Percentiles rank a stretch among this genome's conserved stretches.
Conservation (phyloP, 2,888 invertebrate genomes). For the Lomographa bimaculata region DNA sequence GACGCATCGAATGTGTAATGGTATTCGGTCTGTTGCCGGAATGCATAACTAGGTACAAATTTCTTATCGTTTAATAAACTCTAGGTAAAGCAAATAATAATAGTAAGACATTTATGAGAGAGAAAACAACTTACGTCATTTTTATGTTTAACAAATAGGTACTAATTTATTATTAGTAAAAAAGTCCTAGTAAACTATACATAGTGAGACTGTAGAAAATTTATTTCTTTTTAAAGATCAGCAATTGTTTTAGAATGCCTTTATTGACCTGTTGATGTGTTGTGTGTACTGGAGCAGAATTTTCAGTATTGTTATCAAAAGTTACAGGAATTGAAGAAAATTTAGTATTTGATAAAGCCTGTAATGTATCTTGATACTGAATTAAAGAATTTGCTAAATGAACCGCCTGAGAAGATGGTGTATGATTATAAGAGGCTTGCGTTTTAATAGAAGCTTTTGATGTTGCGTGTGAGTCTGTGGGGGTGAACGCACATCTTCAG, state of each 20-base stretch:
- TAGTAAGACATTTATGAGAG: no score
- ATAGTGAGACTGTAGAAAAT: slow-evolving; percentile 8
- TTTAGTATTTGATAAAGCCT: slow-evolving; percentile 14
- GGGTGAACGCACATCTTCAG: slow-evolving; percentile 13
- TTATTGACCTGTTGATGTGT: neutral
- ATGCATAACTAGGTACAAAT: no score
- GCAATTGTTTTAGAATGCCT: slow-evolving; percentile 5
- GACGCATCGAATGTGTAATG: slow-evolving; percentile 2
- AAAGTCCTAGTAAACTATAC: slow-evolving; percentile 7
- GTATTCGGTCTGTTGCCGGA: no score
- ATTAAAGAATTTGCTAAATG: slow-evolving; percentile 12
- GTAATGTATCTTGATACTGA: slow-evolving; percentile 14
- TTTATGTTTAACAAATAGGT: neutral
- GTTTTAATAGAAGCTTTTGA: slow-evolving; percentile 14
- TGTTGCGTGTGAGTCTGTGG: slow-evolving; percentile 13
- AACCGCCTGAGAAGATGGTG: slow-evolving; percentile 16
- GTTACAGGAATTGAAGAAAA: slow-evolving; percentile 14
- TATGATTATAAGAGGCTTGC: slow-evolving; percentile 12
- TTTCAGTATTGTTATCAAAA: slow-evolving; percentile 13
- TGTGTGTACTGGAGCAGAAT: slow-evolving; percentile 16
- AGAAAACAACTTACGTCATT: no score
- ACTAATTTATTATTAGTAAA: slow-evolving; percentile 3
- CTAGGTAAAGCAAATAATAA: no score
- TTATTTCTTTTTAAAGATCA: slow-evolving; percentile 14
- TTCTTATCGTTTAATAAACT: no score